phyloP scores from a whole-genome alignment of 2,113 vertebrate genomes.

The Elanus axillaris region DNA sequence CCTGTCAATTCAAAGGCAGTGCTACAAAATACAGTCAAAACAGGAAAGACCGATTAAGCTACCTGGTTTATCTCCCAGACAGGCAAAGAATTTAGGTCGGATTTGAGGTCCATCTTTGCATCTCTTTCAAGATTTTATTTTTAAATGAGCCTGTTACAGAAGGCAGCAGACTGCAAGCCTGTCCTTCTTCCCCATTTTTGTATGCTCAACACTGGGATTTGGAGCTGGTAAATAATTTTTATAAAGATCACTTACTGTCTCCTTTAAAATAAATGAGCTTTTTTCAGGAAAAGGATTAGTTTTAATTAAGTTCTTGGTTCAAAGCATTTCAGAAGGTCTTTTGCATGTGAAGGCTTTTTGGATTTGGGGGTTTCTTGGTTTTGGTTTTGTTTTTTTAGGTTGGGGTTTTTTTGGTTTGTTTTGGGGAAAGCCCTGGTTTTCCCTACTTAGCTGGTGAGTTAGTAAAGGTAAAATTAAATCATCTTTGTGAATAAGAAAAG shows the following conservation, averaged over 20 bases:
- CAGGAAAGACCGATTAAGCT: background rate
- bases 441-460: background rate
- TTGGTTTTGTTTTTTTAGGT: too few relatives aligned
- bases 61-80: background rate
- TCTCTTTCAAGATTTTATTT: background rate
- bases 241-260: background rate
- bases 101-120: background rate
- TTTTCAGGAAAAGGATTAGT: background rate
- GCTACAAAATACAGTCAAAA: background rate
- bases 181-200: background rate
- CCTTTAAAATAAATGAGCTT: background rate
- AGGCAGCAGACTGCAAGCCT: background rate
- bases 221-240: background rate
- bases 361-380: too few relatives aligned
- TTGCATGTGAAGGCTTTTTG: background rate
- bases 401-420: background rate
- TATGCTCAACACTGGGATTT: background rate
- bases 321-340: background rate
- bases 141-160: background rate
- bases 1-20: background rate
- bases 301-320: background rate
- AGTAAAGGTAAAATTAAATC: background rate
- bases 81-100: background rate
- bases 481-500: background rate
- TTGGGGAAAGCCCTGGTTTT: background rate